Percentiles rank a stretch among this genome's conserved stretches.
Evolutionary conservation across 1,140 invertebrate species (phyloP).

Genomic region (Orussus abietinus): DNA sequence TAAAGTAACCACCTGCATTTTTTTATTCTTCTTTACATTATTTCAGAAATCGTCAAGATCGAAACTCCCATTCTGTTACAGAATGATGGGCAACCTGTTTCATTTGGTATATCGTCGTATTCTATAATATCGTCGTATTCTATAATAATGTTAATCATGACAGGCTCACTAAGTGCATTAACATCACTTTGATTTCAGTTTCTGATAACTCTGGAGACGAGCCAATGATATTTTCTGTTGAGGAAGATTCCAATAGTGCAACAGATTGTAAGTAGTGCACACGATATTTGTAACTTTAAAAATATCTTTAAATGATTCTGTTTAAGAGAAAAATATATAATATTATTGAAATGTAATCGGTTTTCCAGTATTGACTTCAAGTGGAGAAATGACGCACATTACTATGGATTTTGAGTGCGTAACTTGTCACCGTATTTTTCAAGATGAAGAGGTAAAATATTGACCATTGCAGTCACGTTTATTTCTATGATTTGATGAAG

Average conservation of each 20-base stretch:
- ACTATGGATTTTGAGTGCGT: constrained; percentile 46
- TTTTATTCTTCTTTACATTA: constrained; percentile 11
- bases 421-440: constrained; percentile 45
- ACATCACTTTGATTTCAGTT: constrained; percentile 12
- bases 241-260: background rate
- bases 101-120: constrained; percentile 24
- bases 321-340: background rate
- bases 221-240: constrained; percentile 12
- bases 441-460: constrained; percentile 38
- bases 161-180: background rate
- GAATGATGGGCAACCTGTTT: constrained; percentile 14
- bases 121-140: constrained; percentile 1
- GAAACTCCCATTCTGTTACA: constrained; percentile 18
- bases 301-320: constrained; percentile 4
- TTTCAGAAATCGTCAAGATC: constrained; percentile 33
- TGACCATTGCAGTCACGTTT: constrained; percentile 5
- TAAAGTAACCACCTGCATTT: constrained; percentile 14
- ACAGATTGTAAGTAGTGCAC: constrained; percentile 25
- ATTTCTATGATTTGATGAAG: constrained; percentile 1
- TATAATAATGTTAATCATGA: background rate
- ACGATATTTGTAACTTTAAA: background rate
- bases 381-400: constrained; percentile 30
- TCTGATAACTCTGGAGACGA: constrained; percentile 2
- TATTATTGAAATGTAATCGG: constrained; percentile 1
- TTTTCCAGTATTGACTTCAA: constrained; percentile 7